Evolutionary conservation across 2,113 vertebrate genomes (phyloP), one percentile per base, ranked within the genome.

Genomic region (Brachyistius frenatus): DNA sequence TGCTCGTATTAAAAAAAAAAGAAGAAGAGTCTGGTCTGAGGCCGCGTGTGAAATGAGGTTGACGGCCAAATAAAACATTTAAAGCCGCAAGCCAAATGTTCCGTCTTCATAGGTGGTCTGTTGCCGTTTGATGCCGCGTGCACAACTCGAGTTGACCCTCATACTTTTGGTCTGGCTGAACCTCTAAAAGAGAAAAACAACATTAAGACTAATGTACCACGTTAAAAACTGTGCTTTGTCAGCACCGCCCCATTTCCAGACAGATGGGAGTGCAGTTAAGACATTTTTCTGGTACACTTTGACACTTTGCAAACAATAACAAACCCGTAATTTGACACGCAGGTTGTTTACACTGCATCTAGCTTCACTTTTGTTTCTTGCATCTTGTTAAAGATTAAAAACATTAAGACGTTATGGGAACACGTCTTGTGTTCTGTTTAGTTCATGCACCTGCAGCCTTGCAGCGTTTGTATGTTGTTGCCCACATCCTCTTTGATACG

Each of bases 61-160:
- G 73, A 50, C 61, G 50, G 87, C 92, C 93, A 94, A 88, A 73
- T 67, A 57, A 90, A 94, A 93, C 88, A 91, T 68, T 84, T 70
- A 68, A 89, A 93, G 60, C 84, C 79, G 83, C 74, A 82, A 92
- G 86, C 80, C 79, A 84, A 92, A 89, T 81, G 77, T 74, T 83
- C 83, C 60, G 50, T 70, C 91, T 92, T 66, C 85, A 73, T 85
- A 75, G 93, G 92, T 94, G 93, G 93, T 93, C 93, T 88, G 63
- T 66, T 63, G 47, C 66, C 46, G 76, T 80, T 89, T 56, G 10
- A 46, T 47, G 67, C 65, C 62, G 39, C 33, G 36, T 39, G 61
- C 65, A 61, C 11, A 55, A 74, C 75, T 72, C 50, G 62, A 58
- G 58, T 50, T 66, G 83, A 90, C 73, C 74, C 65, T 78, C 49